Evolutionary conservation across 1,140 invertebrate genomes (phyloP).

Genomic region (Chrysopa pallens): DNA sequence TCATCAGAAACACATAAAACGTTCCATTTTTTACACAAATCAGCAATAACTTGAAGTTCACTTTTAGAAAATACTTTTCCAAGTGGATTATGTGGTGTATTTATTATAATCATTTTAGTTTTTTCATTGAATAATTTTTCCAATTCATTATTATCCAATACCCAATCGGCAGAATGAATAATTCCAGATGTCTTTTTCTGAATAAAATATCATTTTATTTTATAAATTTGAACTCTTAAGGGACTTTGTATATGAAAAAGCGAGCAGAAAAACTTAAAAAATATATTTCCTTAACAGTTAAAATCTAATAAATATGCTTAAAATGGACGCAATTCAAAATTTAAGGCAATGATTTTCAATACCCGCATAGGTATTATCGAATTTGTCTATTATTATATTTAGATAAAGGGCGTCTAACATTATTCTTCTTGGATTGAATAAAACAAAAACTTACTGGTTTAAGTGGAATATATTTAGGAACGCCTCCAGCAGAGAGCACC

Average conservation of each 20-base stretch:
- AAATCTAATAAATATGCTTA: too few relatives aligned
- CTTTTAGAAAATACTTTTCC: slow-evolving; percentile 70
- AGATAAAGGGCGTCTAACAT: too few relatives aligned
- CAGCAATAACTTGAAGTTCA: slow-evolving; percentile 63
- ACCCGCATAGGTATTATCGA: too few relatives aligned
- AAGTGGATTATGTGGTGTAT: slow-evolving; percentile 91
- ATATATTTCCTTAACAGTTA: too few relatives aligned
- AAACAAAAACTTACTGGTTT: slow-evolving; percentile 39
- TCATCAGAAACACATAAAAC: slow-evolving; percentile 87
- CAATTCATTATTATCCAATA: slow-evolving; percentile 69
- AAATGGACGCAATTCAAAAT: too few relatives aligned
- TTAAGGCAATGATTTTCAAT: too few relatives aligned
- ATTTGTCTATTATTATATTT: too few relatives aligned
- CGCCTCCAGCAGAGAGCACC: slow-evolving; percentile 69
- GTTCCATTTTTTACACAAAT: slow-evolving; percentile 84
- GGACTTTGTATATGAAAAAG: too few relatives aligned
- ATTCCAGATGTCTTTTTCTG: slow-evolving; percentile 23
- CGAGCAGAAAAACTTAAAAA: too few relatives aligned
- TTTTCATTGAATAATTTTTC: slow-evolving; percentile 66
- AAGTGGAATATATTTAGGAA: slow-evolving; percentile 74
- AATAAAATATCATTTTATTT: too few relatives aligned
- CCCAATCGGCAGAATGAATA: slow-evolving; percentile 69
- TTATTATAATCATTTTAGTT: slow-evolving; percentile 91
- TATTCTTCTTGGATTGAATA: too few relatives aligned
- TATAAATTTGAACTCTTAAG: too few relatives aligned